Conservation (phyloP, 2,797 vertebrate genomes). For the Vireo griseus region DNA sequence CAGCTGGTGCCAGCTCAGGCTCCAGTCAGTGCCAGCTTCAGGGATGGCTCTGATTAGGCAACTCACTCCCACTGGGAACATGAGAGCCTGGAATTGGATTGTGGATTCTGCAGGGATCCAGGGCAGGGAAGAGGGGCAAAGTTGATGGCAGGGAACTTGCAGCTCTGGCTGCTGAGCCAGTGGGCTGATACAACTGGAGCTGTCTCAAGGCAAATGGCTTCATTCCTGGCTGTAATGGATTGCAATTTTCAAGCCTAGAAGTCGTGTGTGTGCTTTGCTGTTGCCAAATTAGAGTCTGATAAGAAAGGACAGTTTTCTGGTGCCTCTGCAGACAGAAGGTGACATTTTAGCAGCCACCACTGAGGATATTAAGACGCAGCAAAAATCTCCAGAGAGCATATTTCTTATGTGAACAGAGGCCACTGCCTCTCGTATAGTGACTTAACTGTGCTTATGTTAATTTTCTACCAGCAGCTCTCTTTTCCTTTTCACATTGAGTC, state of each 20-base stretch:
- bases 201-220: not conserved
- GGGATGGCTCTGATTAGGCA: not conserved
- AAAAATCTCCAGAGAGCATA: not conserved
- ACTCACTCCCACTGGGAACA: rapidly evolving
- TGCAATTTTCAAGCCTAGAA: not conserved
- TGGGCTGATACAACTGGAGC: not conserved
- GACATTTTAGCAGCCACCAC: not conserved
- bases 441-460: not conserved
- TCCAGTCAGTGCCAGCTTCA: not conserved
- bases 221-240: not conserved
- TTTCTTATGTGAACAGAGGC: not conserved
- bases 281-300: not conserved
- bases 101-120: not conserved
- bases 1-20: not conserved
- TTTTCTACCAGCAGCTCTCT: not conserved
- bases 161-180: not conserved
- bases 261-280: rapidly evolving
- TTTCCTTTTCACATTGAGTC: not conserved
- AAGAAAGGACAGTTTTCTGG: not conserved
- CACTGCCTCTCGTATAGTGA: not conserved
- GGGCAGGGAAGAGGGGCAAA: not conserved
- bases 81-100: not conserved
- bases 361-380: not conserved
- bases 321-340: not conserved
- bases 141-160: not conserved